Base-by-base conservation (phyloP, 2,797 vertebrate species). In the Coracias cyanogaster region DNA sequence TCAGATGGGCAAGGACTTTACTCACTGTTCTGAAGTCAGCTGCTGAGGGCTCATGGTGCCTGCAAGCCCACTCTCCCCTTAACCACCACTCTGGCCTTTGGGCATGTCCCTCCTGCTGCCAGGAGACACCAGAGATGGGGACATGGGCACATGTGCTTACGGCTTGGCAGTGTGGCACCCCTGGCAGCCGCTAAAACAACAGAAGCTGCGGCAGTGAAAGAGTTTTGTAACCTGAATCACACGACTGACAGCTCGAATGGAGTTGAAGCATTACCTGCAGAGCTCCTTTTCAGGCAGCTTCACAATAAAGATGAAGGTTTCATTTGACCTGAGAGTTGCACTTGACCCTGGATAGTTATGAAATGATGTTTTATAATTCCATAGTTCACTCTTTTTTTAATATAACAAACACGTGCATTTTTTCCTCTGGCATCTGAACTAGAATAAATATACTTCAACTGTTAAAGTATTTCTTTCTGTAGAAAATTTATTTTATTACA, bases 121-220 rank as follows among this genome's bases (percentile, higher is more conserved):
- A 31, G 57, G 13, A 41, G 73, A 64, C 15, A 31, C 19, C 7
- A 20, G 84, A 61, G 54, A 29, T 2, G 4, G 51, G 58, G 65
- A 45, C 0, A 1, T 28, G 31, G 37, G 17, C 37, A 31, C 0
- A 1, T 0, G 1, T 79, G 49, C 1, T 0, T 49, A 3, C 46
- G 86, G 43, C 29, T 46, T 84, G 82, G 45, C 79, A 83, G 46
- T 2, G 1, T 6, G 61, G 29, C 46, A 69, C 7, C 41, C 52
- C 37, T 0, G 1, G 45, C 77, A 86, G 41, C 65, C 16, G 5
- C 70, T 90, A 12, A 39, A 92, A 33, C 45, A 89, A 8, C 66
- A 45, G 20, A 69, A 70, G 29, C 60, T 79, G 20, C 0, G 11
- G 24, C 0, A 0, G 41, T 43, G 43, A 93, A 92, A 66, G 69